Evolutionary conservation across 2,797 vertebrate genomes (phyloP).

Genomic region (Zenarchopterus dispar): DNA sequence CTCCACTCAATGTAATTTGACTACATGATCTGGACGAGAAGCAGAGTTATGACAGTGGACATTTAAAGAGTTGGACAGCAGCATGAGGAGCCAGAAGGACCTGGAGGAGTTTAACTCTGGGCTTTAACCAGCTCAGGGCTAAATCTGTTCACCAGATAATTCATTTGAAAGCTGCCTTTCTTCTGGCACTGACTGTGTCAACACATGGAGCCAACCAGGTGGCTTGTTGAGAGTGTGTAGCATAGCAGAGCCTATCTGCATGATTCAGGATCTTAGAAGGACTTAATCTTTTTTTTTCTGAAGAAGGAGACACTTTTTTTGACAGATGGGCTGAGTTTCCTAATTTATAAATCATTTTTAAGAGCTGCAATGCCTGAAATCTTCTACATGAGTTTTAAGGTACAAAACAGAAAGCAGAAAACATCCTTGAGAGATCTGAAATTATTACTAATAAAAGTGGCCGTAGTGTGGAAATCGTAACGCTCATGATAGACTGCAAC

Average conservation of each 20-base stretch:
- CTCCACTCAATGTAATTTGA: constrained; percentile 12
- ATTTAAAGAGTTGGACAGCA: constrained; percentile 27
- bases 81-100: constrained; percentile 52
- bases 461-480: too few species aligned
- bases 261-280: constrained; percentile 1
- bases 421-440: too few species aligned
- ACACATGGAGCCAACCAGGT: constrained; percentile 47
- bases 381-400: too few species aligned
- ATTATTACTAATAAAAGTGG: too few species aligned
- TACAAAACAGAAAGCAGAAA: too few species aligned
- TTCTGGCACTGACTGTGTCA: constrained; percentile 45
- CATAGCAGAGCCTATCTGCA: neutral
- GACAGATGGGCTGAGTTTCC: neutral
- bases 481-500: too few species aligned
- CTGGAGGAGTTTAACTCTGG: constrained; percentile 67
- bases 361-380: too few species aligned
- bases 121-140: constrained; percentile 80
- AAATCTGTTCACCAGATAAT: constrained; percentile 74
- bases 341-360: too few species aligned
- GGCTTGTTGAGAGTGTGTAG: constrained; percentile 15
- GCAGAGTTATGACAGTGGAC: constrained; percentile 19
- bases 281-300: neutral
- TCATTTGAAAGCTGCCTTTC: constrained; percentile 60
- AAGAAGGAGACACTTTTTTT: neutral
- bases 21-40: constrained; percentile 11